Conservation (phyloP, 2,888 invertebrate species). For the Ophion obscuratus region DNA sequence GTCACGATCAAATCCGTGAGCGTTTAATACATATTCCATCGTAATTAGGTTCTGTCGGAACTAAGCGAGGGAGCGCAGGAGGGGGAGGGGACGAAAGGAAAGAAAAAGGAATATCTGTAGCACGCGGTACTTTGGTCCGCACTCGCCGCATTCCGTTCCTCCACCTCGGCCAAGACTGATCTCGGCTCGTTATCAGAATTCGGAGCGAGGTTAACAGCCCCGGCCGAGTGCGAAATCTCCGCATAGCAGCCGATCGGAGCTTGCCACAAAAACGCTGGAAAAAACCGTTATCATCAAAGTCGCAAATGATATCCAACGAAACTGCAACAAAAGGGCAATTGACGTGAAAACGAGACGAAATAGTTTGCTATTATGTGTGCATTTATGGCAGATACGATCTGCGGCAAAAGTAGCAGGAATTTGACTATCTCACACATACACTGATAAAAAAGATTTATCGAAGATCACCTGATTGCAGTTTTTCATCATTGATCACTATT, state of each 20-base stretch:
- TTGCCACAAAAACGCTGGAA: too few species aligned
- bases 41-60: constrained; percentile 63
- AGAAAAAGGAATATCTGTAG: constrained; percentile 26
- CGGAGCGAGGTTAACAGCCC: constrained; percentile 62
- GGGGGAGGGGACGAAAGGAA: constrained; percentile 3
- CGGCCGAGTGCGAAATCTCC: constrained; percentile 29
- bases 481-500: too few species aligned
- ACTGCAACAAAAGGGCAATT: too few species aligned
- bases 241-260: neutral
- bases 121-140: constrained; percentile 42
- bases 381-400: too few species aligned
- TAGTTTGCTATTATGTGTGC: too few species aligned
- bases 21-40: constrained; percentile 61
- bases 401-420: too few species aligned
- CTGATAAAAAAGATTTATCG: too few species aligned
- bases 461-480: too few species aligned
- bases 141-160: constrained; percentile 41
- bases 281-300: neutral
- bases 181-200: constrained; percentile 39
- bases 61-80: constrained; percentile 12
- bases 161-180: constrained; percentile 27
- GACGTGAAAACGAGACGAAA: too few species aligned
- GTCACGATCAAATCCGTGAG: constrained; percentile 63
- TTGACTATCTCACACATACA: too few species aligned
- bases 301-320: too few species aligned